Percentiles rank a stretch among this genome's conserved stretches.
phyloP scores from a whole-genome alignment of 2,113 vertebrate genomes.

The Eurystomus gularis region DNA sequence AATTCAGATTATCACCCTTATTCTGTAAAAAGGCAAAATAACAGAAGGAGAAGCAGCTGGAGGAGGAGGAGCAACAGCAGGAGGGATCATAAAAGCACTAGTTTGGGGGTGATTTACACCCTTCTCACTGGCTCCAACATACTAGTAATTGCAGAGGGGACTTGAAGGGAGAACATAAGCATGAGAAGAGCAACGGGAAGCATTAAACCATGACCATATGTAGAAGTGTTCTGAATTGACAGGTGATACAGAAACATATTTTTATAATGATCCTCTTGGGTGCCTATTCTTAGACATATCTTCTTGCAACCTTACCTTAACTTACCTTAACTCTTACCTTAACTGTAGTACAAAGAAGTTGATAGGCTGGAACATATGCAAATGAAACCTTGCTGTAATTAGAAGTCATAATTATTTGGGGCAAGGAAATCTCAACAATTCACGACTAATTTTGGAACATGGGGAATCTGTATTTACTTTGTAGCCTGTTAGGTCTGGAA shows the following conservation, averaged over 20 bases:
- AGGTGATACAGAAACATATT: not conserved
- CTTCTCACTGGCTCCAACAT: not conserved
- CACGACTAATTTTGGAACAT: not conserved
- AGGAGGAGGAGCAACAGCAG: constrained; percentile 45
- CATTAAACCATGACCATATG: not conserved
- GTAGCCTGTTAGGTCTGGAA: not conserved
- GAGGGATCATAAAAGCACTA: constrained; percentile 41
- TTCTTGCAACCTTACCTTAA: not conserved
- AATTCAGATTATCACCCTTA: constrained; percentile 31
- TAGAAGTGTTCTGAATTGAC: constrained; percentile 1
- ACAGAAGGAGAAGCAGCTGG: constrained; percentile 62
- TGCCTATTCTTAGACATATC: not conserved
- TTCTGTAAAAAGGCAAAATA: constrained; percentile 27
- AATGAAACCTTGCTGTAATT: not conserved
- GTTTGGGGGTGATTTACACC: constrained; percentile 50
- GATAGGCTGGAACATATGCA: not conserved
- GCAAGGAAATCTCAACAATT: not conserved
- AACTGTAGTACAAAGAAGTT: no score
- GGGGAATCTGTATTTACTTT: not conserved
- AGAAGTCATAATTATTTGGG: not conserved
- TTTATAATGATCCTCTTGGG: not conserved
- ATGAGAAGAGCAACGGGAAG: not conserved
- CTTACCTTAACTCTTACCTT: no score
- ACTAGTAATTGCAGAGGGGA: not conserved
- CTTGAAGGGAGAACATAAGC: not conserved